Evolutionary conservation across 2,888 invertebrate genomes (phyloP), one percentile per base, ranked within the genome.

Genomic region (Lysandra bellargus): DNA sequence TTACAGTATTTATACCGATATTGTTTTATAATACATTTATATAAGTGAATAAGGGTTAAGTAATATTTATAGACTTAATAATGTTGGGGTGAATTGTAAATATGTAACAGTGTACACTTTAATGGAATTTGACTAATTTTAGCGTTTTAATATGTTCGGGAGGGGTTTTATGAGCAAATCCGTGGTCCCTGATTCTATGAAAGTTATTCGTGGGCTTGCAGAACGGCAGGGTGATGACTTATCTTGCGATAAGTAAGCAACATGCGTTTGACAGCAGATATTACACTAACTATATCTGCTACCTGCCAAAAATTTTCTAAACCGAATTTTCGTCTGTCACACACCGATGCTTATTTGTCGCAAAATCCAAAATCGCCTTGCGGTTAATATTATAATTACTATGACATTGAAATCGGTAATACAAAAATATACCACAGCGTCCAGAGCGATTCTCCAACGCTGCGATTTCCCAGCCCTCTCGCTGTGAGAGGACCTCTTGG

Each of bases 81-180:
- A 83, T 81, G 81, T 84, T 78, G 81, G 82, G 80, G 81, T 80
- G 81, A 81, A 83, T 80, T 86, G 86, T 86, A 92, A 89, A 92
- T 92, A 57, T 57, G 57, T 57, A 88, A 89, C 90, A 88, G 83
- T 88, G 87, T 90, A 88, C 85, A 86, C 84, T 82, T 84, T 84
- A 82, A 82, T 81, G 82, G 83, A 82, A 84, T 84, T 84, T 84
- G 83, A 83, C 83, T 85, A 86, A 83, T 83, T 82, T 81, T 88
- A 88, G 86, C 85, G 82, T 88, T 87, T 87, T 82, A 84, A 86
- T 86, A 85, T 86, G 87, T 83, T 84, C 83, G 87, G 79, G 74
- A 83, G 83, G 81, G 79, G 76, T 81, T 80, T 79, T 73, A 80
- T 79, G 79, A 76, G 72, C 64, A 80, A 78, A 78, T 77, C 75